A percentile compares a stretch with the other conserved stretches of the same genome.
Conservation (phyloP, 2,113 vertebrate genomes). For the Scartelaos histophorus region DNA sequence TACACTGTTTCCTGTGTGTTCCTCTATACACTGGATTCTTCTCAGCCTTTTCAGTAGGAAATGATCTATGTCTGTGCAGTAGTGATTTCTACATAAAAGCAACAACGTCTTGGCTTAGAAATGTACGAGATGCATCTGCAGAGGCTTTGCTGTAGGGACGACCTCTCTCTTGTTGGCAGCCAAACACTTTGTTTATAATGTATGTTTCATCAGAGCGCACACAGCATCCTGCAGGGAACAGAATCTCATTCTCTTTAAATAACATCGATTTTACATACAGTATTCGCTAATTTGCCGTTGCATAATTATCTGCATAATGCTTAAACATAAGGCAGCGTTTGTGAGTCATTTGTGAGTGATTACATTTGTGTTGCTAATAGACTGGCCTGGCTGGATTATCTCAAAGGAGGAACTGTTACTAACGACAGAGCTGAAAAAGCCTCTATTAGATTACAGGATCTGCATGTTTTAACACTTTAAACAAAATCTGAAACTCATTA, state of each 20-base stretch:
- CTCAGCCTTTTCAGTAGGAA: constrained; percentile 33
- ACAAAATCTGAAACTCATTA: background rate
- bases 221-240: background rate
- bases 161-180: background rate
- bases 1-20: constrained; percentile 42
- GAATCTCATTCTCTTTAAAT: background rate
- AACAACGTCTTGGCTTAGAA: background rate
- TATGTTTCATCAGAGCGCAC: constrained; percentile 35
- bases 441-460: background rate
- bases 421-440: background rate
- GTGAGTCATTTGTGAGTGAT: constrained; percentile 2
- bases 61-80: constrained; percentile 40
- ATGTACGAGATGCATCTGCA: background rate
- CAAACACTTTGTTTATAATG: constrained; percentile 17
- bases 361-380: background rate
- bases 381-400: constrained; percentile 1
- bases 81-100: constrained; percentile 34
- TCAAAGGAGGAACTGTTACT: background rate
- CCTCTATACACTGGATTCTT: constrained; percentile 40
- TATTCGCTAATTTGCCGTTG: background rate
- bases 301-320: background rate
- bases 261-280: background rate
- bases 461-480: background rate
- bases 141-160: background rate
- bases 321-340: background rate